Conservation (phyloP, 2,888 invertebrate genomes). For the Ptychoptera contaminata region DNA sequence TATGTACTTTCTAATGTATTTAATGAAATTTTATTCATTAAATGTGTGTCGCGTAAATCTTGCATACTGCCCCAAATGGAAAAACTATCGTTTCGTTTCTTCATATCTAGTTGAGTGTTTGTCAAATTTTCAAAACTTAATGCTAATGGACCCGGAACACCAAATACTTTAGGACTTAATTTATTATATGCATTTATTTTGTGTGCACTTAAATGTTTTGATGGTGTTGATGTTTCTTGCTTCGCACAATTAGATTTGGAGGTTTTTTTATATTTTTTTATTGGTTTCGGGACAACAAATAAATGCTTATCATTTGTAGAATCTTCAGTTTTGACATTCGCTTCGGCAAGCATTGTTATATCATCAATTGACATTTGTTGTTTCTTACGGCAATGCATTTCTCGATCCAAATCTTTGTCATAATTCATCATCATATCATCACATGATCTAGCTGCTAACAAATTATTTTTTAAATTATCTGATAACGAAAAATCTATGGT, state of each 20-base stretch:
- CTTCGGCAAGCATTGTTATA: conserved; percentile 35
- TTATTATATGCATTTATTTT: conserved; percentile 26
- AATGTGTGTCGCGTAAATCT: conserved; percentile 31
- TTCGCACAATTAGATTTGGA: conserved; percentile 8
- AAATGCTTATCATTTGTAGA: conserved; percentile 27
- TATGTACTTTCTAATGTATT: conserved; percentile 34
- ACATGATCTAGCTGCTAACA: conserved; percentile 33
- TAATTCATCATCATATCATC: conserved; percentile 33
- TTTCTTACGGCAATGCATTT: conserved; percentile 41
- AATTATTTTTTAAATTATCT: conserved; percentile 13
- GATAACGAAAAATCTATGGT: conserved; percentile 34
- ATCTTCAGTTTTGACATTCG: conserved; percentile 2
- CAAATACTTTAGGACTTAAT: conserved; percentile 50
- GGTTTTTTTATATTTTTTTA: conserved; percentile 10
- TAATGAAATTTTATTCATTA: conserved; percentile 4
- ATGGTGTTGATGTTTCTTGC: conserved; percentile 10
- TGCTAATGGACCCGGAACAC: conserved; percentile 25
- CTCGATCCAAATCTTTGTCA: conserved; percentile 34
- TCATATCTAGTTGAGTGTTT: conserved; percentile 23
- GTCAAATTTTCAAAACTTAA: conserved; percentile 26
- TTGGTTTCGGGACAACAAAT: conserved; percentile 16
- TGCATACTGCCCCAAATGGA: conserved; percentile 48
- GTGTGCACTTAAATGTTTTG: conserved; percentile 6
- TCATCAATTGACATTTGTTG: conserved; percentile 40
- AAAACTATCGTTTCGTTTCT: conserved; percentile 19